Base-by-base conservation (phyloP, 2,797 vertebrate genomes). In the Chrosomus eos region DNA sequence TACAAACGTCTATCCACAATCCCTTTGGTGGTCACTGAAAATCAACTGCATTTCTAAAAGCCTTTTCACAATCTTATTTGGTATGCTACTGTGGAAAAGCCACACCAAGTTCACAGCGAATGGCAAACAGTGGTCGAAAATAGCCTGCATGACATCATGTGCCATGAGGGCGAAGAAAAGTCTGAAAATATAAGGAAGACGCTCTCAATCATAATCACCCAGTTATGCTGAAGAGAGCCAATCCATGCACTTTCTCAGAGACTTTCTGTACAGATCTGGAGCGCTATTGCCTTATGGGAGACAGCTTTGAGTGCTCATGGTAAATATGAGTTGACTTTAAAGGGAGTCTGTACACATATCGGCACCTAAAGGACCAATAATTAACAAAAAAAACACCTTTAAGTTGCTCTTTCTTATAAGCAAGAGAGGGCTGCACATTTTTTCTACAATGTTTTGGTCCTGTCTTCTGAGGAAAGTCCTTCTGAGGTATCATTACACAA, bases 401-500 rank as follows among this genome's bases (percentile, higher is more conserved):
- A 92, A 92, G 91, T 92, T 93, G 92, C 87, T 92, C 88, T 83
- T 92, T 92, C 93, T 92, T 90, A 91, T 95, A 95, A 94, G 93
- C 94, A 94, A 93, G 93, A 93, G 91, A 94, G 94, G 94, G 94
- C 94, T 95, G 95, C 94, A 95, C 95, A 92, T 92, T 89, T 76
- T 80, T 93, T 91, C 92, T 92, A 93, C 91, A 91, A 95, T 93
- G 93, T 95, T 96, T 96, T 96, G 95, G 95, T 96, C 95, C 95
- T 95, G 94, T 95, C 94, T 94, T 84, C 94, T 94, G 89, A 93
- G 93, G 94, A 93, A 95, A 95, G 93, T 95, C 94, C 94, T 95
- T 96, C 95, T 96, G 95, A 96, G 95, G 95, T 95, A 96, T 96
- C 94, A 91, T 93, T 94, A 95, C 94, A 94, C 92, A 92, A 92